Base-by-base conservation (phyloP, 1,140 invertebrate species). In the Diachasma alloeum region DNA sequence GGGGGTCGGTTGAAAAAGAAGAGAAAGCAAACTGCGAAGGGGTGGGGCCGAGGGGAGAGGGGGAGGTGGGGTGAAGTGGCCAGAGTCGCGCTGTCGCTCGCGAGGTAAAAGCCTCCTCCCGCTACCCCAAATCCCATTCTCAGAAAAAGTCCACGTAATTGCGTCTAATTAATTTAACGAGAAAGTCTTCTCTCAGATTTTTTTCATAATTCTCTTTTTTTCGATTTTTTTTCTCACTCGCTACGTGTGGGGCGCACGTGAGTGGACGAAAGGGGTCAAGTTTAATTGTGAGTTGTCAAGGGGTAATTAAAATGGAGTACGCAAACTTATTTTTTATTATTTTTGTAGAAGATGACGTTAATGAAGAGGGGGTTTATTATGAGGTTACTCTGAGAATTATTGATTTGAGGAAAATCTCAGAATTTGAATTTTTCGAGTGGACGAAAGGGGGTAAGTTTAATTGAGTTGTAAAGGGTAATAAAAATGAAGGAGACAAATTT, bases 111-210 rank as follows among this genome's bases (percentile, higher is more conserved):
- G 36, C 39, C 39, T n/a, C 39, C 36, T 67, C 36, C 44, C 72
- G 4, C 70, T 15, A 56, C 31, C 44, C 77, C 79, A 80, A 75
- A 79, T 70, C 77, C 76, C 78, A 70, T 53, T 37, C 17, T 36
- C 31, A 74, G 63, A 70, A 74, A 72, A 19, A 63, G 46, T 24
- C 76, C 26, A 39, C 73, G 68, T 83, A 83, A 83, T 83, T 83
- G 78, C 80, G 81, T 84, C 80, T 85, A 84, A 85, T 84, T 84
- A 85, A 85, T 83, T 84, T 82, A 74, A 80, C 77, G 81, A 84
- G 81, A 81, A 85, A 85, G 48, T 53, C 48, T 53, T 53, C 48
- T 53, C 48, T 19, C 48, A n/a, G 48, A n/a, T 17, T 53, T 53
- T 53, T 53, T 70, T 42, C 44, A 37, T 70, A 44, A 70, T 70